A percentile compares a stretch with the other conserved stretches of the same genome.
Conservation (phyloP, 2,888 invertebrate species). For the Maniola hyperantus region DNA sequence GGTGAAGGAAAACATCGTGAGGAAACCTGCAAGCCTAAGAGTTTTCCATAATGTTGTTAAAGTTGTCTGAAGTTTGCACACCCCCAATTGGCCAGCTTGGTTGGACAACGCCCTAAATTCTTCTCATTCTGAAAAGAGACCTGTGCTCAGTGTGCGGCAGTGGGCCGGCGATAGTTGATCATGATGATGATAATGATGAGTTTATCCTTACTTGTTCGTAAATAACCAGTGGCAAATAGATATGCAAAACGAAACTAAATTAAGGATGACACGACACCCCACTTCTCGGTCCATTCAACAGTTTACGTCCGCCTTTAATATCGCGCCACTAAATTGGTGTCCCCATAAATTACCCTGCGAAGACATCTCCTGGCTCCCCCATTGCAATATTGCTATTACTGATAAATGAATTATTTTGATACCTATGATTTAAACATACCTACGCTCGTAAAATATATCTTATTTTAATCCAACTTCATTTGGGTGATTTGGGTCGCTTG, state of each 20-base stretch:
- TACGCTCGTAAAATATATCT: conserved; percentile 13
- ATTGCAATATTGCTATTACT: conserved; percentile 36
- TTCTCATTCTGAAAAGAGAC: too few species aligned
- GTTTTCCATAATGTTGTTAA: too few species aligned
- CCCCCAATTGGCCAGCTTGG: too few species aligned
- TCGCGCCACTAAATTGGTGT: conserved; percentile 76
- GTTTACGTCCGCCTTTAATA: conserved; percentile 75
- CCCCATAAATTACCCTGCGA: conserved; percentile 73
- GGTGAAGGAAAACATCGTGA: too few species aligned
- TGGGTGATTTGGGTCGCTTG: background rate
- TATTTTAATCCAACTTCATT: background rate
- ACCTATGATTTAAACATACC: conserved; percentile 17
- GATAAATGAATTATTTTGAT: conserved; percentile 38
- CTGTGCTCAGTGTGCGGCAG: too few species aligned
- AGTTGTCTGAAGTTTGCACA: too few species aligned
- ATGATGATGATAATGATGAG: too few species aligned
- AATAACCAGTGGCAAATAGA: conserved; percentile 19
- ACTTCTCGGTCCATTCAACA: conserved; percentile 77
- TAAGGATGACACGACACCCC: conserved; percentile 61
- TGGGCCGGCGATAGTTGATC: too few species aligned
- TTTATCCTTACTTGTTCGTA: background rate
- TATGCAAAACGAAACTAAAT: conserved; percentile 43
- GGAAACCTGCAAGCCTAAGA: too few species aligned
- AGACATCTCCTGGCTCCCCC: conserved; percentile 61
- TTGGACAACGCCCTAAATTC: too few species aligned